Evolutionary conservation across 2,797 vertebrate species (phyloP).

Genomic region (Merluccius polli): DNA sequence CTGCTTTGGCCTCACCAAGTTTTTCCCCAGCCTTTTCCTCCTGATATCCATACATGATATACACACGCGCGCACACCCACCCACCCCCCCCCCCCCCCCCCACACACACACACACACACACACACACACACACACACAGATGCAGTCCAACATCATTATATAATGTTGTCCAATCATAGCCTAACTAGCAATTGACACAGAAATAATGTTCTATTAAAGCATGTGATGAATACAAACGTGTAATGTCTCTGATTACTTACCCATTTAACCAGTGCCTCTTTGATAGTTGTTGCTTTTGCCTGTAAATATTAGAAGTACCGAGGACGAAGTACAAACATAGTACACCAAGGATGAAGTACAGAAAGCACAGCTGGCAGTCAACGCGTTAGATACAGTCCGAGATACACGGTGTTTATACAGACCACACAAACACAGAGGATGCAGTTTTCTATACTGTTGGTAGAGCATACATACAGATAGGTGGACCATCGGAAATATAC

Average conservation of each 20-base stretch:
- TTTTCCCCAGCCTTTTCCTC: conserved; percentile 89
- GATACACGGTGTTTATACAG: too few species aligned
- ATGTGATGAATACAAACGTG: background rate
- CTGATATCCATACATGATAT: conserved; percentile 54
- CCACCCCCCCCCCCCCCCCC: background rate
- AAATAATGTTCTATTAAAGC: background rate
- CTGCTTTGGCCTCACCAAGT: conserved; percentile 80
- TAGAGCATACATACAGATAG: too few species aligned
- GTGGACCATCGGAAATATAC: too few species aligned
- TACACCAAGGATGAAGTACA: too few species aligned
- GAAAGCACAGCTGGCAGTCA: too few species aligned
- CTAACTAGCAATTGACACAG: too few species aligned
- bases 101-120: conserved; percentile 7
- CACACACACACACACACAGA: conserved; percentile 1
- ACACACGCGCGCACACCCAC: conserved; percentile 9
- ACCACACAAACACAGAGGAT: background rate
- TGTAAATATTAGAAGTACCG: conserved; percentile 30
- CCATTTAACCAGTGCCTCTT: conserved; percentile 58
- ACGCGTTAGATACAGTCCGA: too few species aligned
- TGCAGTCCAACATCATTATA: background rate
- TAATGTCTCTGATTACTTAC: conserved; percentile 38
- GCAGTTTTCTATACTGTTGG: too few species aligned
- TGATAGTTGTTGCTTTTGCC: conserved; percentile 59
- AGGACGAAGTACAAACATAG: too few species aligned
- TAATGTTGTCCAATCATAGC: background rate